Evolutionary conservation across 1,140 invertebrate genomes (phyloP), one percentile per base, ranked within the genome.

Genomic region (Musca vetustissima): DNA sequence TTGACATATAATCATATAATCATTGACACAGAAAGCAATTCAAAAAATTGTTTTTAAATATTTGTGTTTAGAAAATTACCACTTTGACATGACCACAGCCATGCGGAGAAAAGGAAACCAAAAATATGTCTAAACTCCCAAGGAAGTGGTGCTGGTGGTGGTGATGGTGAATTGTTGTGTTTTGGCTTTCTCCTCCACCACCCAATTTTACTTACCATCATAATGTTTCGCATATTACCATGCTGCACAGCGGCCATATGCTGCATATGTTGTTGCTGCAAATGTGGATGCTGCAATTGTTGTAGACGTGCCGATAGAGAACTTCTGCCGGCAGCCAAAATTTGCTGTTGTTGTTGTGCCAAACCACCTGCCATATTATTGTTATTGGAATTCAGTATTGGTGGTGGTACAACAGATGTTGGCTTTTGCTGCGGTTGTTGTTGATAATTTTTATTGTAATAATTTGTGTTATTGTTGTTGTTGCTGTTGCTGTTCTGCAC

Each of bases 281-380:
- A 13, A 52, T 67, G 14, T 28, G 69, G 11, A 70, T 61, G 21
- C 4, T 79, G 78, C 28, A 75, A 74, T 65, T 76, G 72, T 25
- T 80, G 77, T 4, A 80, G 66, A 50, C 78, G 75, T 24, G 78
- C 74, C 11, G 78, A 52, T 6, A 78, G 52, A 13, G 78, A 78
- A 15, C 71, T 70, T 3, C 74, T 73, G 4, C 72, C 72, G n/a
- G n/a, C n/a, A 13, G 73, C 74, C 13, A 43, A 43, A 4, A 79
- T 52, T 66, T 79, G 77, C 25, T 76, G 19, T 43, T 19, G 22
- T 50, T 47, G 43, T n/a, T n/a, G n/a, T n/a, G 43, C 57, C 17
- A 21, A 21, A n/a, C n/a, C 36, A 50, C 14, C 52, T 19, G 50
- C 32, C 17, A 66, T 24, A 48, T 47, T 55, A 57, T 69, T 69